A percentile compares a stretch with the other conserved stretches of the same genome.
Evolutionary conservation across 2,888 invertebrate genomes (phyloP).

Genomic region (Chromoteleia sp.): DNA sequence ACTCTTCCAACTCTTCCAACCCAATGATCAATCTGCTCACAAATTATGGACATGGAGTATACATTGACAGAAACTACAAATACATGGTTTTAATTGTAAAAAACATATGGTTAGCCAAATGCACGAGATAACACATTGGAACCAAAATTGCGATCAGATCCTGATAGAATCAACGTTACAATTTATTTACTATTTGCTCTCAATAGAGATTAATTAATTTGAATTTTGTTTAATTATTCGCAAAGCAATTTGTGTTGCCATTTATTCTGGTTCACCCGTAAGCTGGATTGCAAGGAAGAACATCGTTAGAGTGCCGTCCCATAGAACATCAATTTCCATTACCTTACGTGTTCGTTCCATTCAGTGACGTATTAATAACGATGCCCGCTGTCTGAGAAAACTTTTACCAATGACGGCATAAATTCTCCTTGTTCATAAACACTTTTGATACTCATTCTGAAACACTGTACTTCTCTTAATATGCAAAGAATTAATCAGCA

Average conservation of each 20-base stretch:
- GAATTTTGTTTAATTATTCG: slow-evolving; percentile 48
- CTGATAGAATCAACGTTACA: background rate
- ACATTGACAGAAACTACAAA: slow-evolving; percentile 62
- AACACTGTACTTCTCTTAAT: slow-evolving; percentile 47
- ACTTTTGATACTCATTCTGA: slow-evolving; percentile 56
- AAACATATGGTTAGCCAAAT: slow-evolving; percentile 5
- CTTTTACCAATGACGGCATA: slow-evolving; percentile 51
- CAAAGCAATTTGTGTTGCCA: slow-evolving; percentile 40
- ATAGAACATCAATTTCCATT: slow-evolving; percentile 55
- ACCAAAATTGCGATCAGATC: background rate
- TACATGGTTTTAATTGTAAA: slow-evolving; percentile 11
- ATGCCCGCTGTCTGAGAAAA: slow-evolving; percentile 45
- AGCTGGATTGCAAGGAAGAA: slow-evolving; percentile 4
- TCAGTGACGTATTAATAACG: slow-evolving; percentile 64
- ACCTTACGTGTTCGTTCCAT: slow-evolving; percentile 44
- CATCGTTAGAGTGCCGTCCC: slow-evolving; percentile 30
- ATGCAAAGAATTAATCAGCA: slow-evolving; percentile 62
- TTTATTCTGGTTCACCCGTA: slow-evolving; percentile 26
- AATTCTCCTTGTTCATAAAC: slow-evolving; percentile 55
- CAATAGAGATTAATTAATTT: slow-evolving; percentile 36
- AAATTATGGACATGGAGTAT: too few relatives aligned
- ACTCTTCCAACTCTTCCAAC: too few relatives aligned
- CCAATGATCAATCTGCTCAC: too few relatives aligned
- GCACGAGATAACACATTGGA: slow-evolving; percentile 19
- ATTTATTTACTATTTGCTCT: background rate